These are phyloP conservation scores for Smutsia temminckii DNA, from an alignment of 2,797 vertebrate genomes.

Conservation along the genomic window DNA sequence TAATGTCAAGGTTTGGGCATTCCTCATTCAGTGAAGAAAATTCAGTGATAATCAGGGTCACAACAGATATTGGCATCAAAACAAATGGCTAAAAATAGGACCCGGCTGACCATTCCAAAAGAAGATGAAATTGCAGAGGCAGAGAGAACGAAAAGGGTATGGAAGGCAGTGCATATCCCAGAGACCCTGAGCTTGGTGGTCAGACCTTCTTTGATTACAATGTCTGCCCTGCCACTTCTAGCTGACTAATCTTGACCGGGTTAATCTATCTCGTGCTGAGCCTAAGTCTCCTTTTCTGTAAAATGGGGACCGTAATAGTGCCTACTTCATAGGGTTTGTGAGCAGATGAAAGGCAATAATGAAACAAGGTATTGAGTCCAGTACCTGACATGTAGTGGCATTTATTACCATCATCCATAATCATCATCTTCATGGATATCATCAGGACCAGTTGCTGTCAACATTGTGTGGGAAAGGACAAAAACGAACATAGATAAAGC, in stretches of 20 bases:
- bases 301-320: background rate
- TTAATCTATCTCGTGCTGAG: background rate
- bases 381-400: background rate
- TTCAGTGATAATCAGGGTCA: background rate
- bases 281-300: background rate
- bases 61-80: background rate
- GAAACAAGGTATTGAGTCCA: background rate
- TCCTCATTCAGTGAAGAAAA: conserved; percentile 5
- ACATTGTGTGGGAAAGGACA: background rate
- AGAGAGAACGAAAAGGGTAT: background rate
- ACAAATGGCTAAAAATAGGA: background rate
- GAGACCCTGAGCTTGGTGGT: background rate
- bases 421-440: background rate
- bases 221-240: background rate
- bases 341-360: background rate
- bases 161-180: background rate
- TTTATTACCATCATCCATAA: background rate
- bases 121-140: background rate
- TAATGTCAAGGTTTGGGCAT: background rate
- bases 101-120: background rate
- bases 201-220: background rate
- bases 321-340: background rate
- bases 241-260: background rate
- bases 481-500: background rate
- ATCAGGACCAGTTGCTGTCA: background rate